phyloP scores from a whole-genome alignment of 2,113 vertebrate genomes.

The Dromaius novaehollandiae region DNA sequence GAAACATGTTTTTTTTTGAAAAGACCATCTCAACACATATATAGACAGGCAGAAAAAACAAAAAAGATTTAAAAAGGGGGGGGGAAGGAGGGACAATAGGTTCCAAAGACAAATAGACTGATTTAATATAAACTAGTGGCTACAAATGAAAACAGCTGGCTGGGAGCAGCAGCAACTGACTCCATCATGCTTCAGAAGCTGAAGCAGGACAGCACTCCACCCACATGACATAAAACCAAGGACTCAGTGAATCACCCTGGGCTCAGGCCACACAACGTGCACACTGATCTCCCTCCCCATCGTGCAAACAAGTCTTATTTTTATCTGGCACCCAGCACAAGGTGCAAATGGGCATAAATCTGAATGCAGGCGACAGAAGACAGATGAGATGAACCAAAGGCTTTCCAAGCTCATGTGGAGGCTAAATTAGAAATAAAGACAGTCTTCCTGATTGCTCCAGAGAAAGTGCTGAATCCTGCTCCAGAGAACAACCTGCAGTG shows the following conservation, averaged over 20 bases:
- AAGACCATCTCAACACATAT: constrained; percentile 27
- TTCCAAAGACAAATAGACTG: constrained; percentile 47
- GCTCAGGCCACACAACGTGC: neutral
- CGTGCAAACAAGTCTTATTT: neutral
- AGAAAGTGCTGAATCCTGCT: neutral
- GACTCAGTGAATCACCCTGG: neutral
- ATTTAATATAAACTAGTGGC: constrained; percentile 5
- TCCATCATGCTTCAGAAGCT: neutral
- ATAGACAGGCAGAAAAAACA: constrained; percentile 6
- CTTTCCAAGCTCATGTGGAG: neutral
- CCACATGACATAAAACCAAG: neutral
- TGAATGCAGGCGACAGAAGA: neutral
- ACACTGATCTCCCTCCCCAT: neutral
- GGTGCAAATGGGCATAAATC: neutral
- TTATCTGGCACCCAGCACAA: rapidly evolving
- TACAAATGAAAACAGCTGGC: constrained; percentile 38
- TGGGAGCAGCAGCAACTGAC: constrained; percentile 1
- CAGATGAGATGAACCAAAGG: neutral
- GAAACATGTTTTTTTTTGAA: constrained; percentile 3
- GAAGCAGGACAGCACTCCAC: constrained; percentile 6
- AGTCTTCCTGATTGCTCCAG: neutral
- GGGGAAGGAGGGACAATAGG: constrained; percentile 21
- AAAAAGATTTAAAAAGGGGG: neutral
- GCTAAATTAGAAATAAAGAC: neutral
- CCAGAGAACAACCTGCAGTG: neutral